Base-by-base conservation (phyloP, 2,888 invertebrate genomes). In the Drosophila parthenogenetica region DNA sequence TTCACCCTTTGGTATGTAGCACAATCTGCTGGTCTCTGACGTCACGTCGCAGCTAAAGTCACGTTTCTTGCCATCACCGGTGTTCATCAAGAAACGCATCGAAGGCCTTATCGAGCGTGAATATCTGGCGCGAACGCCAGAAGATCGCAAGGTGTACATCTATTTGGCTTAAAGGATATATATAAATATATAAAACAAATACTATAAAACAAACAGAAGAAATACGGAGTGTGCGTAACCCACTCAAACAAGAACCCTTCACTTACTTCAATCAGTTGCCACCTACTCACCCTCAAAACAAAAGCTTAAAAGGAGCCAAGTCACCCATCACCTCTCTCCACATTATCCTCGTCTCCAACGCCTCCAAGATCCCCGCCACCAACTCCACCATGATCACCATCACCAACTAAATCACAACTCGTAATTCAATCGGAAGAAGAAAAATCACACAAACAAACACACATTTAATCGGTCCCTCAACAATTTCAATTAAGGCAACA, bases 81-180 rank as follows among this genome's bases (percentile, higher is more conserved):
- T 98, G 83, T 96, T 99, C 84, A 99, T 99, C 92, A 99, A 99
- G 94, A 99, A 99, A 93, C 96, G 99, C 92, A 99, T 99, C 93
- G 99, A 99, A 94, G 98, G 98, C 73, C 95, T 99, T 90, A 99
- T 99, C 92, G 99, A 99, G 93, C 95, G 99, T 84, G 99, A 99
- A 93, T 99, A 99, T 94, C 94, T 99, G 91, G 98, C 98, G 82
- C 95, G 99, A 93, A 98, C 98, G 91, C 96, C 98, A 66, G 98
- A 98, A 93, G 99, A 99, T 94, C 95, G 97, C 93, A 98, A 98
- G 95, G 95, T 98, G 91, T 98, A 98, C 94, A 96, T 97, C 82
- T 98, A 98, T 93, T 97, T 98, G 93, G 98, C 98, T 94, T 98
- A 94, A 49, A 49, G 49, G 49, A 49, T 35, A 35, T 13, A 11